These are phyloP conservation scores for Huso huso DNA, from an alignment of 2,797 vertebrate species.

Conservation along the genomic window DNA sequence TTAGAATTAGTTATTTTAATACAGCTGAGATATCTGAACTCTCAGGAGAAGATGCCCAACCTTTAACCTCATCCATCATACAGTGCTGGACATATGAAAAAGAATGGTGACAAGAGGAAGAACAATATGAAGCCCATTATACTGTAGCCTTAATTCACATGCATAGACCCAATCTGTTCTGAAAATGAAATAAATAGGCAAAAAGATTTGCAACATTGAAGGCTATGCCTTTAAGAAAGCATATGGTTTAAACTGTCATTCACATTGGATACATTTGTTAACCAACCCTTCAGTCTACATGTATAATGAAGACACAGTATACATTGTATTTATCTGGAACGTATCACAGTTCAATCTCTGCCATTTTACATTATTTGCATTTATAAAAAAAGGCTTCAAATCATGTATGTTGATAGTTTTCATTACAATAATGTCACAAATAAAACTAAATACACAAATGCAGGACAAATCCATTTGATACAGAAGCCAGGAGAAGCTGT, in stretches of 20 bases:
- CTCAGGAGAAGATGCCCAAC: slow-evolving; percentile 57
- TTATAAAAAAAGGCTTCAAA: no score
- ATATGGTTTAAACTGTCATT: background rate
- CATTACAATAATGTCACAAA: no score
- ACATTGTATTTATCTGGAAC: no score
- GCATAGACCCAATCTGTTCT: slow-evolving; percentile 22
- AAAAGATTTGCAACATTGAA: background rate
- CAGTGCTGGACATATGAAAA: slow-evolving; percentile 68
- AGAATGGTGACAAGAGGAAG: slow-evolving; percentile 51
- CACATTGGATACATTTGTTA: background rate
- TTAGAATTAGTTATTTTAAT: slow-evolving; percentile 43
- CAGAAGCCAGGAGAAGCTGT: no score
- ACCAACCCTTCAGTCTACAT: background rate
- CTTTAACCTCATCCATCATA: slow-evolving; percentile 74
- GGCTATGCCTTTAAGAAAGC: background rate
- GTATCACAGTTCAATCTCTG: no score
- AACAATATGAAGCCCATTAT: slow-evolving; percentile 24
- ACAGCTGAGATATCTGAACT: slow-evolving; percentile 59
- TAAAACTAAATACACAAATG: no score
- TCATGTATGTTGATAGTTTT: no score
- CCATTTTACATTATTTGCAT: no score
- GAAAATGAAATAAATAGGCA: slow-evolving; percentile 14
- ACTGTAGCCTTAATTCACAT: slow-evolving; percentile 26
- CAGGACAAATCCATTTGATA: no score
- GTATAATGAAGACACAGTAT: no score